Percentiles rank a stretch among this genome's conserved stretches.
Conservation (phyloP, 2,113 vertebrate genomes). For the Brachypodius melanocephalos region DNA sequence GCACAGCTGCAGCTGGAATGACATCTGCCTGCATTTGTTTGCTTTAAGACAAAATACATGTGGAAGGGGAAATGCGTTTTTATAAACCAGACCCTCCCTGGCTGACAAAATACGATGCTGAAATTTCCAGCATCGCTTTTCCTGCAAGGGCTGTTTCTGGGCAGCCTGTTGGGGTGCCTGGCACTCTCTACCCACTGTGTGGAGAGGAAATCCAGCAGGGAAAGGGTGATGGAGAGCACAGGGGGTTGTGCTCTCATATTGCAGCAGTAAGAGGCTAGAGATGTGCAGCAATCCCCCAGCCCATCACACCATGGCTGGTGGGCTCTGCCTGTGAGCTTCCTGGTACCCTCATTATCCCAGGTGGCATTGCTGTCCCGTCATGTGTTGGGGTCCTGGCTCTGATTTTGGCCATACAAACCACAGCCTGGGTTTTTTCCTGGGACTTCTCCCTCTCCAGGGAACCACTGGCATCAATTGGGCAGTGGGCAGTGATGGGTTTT, state of each 20-base stretch:
- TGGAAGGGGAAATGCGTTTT: not conserved
- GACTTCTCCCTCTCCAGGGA: not conserved
- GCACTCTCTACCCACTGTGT: not conserved
- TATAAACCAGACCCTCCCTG: not conserved
- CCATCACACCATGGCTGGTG: not conserved
- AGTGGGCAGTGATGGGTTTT: not conserved
- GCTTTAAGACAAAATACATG: constrained; percentile 17
- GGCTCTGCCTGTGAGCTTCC: not conserved
- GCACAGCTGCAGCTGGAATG: not conserved
- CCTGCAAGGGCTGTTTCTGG: not conserved
- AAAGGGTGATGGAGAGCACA: not conserved
- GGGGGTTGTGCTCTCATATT: not conserved
- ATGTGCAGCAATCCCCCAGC: not conserved
- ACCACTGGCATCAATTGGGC: fast-evolving
- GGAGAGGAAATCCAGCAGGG: not conserved
- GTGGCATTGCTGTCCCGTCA: fast-evolving
- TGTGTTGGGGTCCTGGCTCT: not conserved
- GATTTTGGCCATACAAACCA: not conserved
- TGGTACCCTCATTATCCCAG: not conserved
- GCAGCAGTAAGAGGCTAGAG: not conserved
- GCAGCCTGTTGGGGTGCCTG: not conserved
- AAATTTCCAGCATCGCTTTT: not conserved
- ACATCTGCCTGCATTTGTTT: constrained; percentile 54
- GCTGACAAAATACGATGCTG: not conserved
- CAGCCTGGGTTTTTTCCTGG: not conserved